Evolutionary conservation across 2,113 vertebrate genomes (phyloP).

Genomic region (Mohoua ochrocephala): DNA sequence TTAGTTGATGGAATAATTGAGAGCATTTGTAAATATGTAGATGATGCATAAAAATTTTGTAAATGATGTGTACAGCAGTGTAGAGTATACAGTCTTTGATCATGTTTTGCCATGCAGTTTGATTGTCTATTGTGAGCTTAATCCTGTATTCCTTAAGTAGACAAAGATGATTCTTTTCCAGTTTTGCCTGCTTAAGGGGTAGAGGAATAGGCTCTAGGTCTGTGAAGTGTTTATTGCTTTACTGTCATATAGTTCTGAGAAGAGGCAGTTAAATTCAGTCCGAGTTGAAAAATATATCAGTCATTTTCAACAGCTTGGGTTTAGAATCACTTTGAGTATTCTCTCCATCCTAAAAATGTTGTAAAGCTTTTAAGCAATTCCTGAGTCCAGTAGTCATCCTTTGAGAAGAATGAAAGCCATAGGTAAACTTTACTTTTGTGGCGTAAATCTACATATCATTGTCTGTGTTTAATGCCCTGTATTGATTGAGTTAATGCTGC

Average conservation of each 20-base stretch:
- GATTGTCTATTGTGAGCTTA: background rate
- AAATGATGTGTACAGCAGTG: constrained; percentile 38
- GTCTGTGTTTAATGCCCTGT: constrained; percentile 34
- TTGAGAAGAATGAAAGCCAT: background rate
- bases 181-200: background rate
- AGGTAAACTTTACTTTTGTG: background rate
- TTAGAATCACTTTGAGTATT: background rate
- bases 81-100: background rate
- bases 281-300: background rate
- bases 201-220: background rate
- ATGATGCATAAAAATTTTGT: constrained; percentile 11
- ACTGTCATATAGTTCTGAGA: background rate
- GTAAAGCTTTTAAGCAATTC: background rate
- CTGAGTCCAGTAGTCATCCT: background rate
- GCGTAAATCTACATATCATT: background rate
- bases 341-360: background rate
- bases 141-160: background rate
- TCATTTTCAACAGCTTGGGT: background rate
- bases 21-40: constrained; percentile 55
- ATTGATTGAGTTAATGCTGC: constrained; percentile 51
- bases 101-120: background rate
- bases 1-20: constrained; percentile 34
- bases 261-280: background rate
- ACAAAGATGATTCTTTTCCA: background rate
- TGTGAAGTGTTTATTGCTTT: constrained; percentile 12